These are phyloP conservation scores for Heterocephalus glaber DNA, from an alignment of 2,113 vertebrate genomes.

Conservation along the genomic window DNA sequence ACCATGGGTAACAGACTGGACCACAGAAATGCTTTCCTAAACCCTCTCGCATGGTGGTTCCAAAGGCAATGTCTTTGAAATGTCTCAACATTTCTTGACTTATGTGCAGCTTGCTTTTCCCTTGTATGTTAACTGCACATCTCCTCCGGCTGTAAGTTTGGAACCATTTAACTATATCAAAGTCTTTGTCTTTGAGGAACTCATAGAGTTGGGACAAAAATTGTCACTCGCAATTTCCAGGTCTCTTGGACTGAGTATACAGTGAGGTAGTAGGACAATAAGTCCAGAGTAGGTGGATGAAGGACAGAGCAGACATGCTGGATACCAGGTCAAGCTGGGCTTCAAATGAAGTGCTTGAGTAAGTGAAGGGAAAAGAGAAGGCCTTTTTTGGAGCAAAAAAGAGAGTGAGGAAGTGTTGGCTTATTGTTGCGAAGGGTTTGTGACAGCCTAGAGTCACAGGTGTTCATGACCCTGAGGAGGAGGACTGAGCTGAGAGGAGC, in stretches of 20 bases:
- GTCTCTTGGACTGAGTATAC: neutral
- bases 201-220: neutral
- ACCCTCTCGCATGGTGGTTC: neutral
- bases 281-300: neutral
- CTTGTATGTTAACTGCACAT: neutral
- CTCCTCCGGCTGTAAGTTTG: neutral
- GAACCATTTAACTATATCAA: neutral
- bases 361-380: neutral
- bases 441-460: neutral
- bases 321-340: neutral
- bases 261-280: neutral
- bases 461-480: neutral
- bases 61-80: neutral
- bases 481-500: neutral
- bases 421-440: neutral
- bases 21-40: neutral
- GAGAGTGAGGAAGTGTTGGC: neutral
- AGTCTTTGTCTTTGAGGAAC: neutral
- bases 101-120: neutral
- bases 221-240: neutral
- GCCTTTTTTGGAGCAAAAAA: neutral
- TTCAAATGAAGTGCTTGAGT: neutral
- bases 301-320: neutral
- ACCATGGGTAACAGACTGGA: neutral
- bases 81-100: neutral